phyloP scores from a whole-genome alignment of 2,888 invertebrate genomes.

The Limnephilus marmoratus region DNA sequence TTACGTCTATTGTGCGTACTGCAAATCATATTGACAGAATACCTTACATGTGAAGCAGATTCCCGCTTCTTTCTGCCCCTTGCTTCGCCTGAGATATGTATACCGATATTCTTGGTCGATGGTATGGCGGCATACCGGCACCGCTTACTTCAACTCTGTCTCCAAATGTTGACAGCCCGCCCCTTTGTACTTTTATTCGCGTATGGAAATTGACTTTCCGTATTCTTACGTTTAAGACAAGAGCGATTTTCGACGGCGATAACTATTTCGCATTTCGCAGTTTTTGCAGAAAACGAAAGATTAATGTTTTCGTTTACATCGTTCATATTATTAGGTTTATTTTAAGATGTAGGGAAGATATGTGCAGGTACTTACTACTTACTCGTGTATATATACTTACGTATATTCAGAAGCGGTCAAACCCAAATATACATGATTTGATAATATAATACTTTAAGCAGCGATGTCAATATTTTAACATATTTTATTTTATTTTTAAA shows the following conservation, averaged over 20 bases:
- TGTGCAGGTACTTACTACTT: too few species aligned
- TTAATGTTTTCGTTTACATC: conserved; percentile 9
- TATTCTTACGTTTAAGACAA: conserved; percentile 13
- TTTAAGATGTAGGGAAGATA: neutral
- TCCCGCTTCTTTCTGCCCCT: neutral
- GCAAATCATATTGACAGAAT: neutral
- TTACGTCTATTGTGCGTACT: too few species aligned
- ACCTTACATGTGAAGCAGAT: neutral
- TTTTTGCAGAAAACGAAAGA: conserved; percentile 29
- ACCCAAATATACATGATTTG: too few species aligned
- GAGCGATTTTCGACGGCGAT: conserved; percentile 26
- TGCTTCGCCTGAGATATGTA: neutral
- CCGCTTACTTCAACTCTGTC: conserved; percentile 24
- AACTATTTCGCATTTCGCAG: conserved; percentile 8
- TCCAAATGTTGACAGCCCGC: conserved; percentile 47
- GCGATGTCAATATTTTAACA: too few species aligned
- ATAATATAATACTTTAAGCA: too few species aligned
- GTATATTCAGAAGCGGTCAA: too few species aligned
- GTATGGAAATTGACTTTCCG: conserved; percentile 54
- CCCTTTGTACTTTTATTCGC: conserved; percentile 52
- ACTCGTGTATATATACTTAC: too few species aligned
- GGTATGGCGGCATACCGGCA: conserved; percentile 3
- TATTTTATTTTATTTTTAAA: too few species aligned
- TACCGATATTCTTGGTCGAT: too few species aligned
- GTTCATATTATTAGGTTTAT: neutral